Percentiles rank a stretch among this genome's conserved stretches.
Conservation (phyloP, 1,140 invertebrate species). For the Zaprionus taronus region DNA sequence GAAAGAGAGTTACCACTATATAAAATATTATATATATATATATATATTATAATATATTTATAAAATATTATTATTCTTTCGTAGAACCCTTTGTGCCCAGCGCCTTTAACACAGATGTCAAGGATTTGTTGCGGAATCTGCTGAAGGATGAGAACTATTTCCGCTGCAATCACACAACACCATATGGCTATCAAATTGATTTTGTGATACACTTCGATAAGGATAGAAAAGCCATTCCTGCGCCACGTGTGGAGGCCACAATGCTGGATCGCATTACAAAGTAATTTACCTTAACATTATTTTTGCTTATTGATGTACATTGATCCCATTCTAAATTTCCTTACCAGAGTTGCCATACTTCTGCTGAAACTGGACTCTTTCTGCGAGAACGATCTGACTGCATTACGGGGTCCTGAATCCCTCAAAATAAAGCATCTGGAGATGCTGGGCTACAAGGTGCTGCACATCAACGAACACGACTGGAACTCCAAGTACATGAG, state of each 20-base stretch:
- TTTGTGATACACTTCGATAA: constrained; percentile 83
- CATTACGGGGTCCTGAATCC: constrained; percentile 84
- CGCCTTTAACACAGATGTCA: constrained; percentile 60
- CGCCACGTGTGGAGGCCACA: constrained; percentile 62
- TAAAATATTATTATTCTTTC: constrained; percentile 29
- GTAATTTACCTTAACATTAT: constrained; percentile 34
- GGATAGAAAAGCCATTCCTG: constrained; percentile 56
- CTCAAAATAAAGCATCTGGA: constrained; percentile 86
- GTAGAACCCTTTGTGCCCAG: constrained; percentile 42
- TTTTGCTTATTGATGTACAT: background rate
- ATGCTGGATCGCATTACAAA: constrained; percentile 80
- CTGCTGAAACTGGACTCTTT: constrained; percentile 81
- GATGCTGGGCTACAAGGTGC: constrained; percentile 87
- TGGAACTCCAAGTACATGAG: constrained; percentile 86
- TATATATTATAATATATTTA: background rate
- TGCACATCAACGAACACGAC: constrained; percentile 85
- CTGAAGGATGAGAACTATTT: constrained; percentile 70
- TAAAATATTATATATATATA: background rate
- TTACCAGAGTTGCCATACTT: constrained; percentile 83
- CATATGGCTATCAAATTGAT: constrained; percentile 83
- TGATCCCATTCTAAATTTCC: background rate
- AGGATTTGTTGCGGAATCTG: constrained; percentile 51
- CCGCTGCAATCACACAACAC: constrained; percentile 80
- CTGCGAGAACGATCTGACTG: constrained; percentile 78
- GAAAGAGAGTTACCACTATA: background rate